A percentile compares a stretch with the other conserved stretches of the same genome.
Evolutionary conservation across 2,797 vertebrate genomes (phyloP).

Genomic region (Paratrypauchen microcephalus): DNA sequence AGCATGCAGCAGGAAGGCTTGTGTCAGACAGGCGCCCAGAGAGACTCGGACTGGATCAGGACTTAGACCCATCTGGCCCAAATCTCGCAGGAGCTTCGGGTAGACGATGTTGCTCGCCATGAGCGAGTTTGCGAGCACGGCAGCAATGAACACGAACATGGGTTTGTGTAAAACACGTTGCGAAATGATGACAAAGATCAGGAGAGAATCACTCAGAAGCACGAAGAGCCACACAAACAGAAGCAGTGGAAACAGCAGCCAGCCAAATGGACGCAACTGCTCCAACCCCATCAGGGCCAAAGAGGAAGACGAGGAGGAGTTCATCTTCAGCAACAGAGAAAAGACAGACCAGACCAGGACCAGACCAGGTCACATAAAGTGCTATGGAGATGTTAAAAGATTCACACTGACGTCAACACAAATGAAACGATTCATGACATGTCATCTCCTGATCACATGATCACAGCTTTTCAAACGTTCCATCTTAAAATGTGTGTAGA

Average conservation of each 20-base stretch:
- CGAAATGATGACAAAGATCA: not conserved
- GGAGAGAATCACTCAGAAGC: not conserved
- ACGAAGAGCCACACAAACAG: not conserved
- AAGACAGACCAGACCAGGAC: no score
- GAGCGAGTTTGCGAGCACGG: not conserved
- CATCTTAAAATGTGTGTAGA: no score
- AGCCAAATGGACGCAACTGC: not conserved
- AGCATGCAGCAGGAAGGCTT: not conserved
- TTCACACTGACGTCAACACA: no score
- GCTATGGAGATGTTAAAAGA: no score
- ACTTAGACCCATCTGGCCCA: not conserved
- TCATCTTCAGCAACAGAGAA: not conserved
- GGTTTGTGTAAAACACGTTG: not conserved
- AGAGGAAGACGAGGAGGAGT: not conserved
- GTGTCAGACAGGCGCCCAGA: not conserved
- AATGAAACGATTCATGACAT: no score
- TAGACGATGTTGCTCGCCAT: not conserved
- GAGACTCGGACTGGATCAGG: not conserved
- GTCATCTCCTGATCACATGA: no score
- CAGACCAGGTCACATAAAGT: no score
- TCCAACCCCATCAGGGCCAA: not conserved
- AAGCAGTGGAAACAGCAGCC: not conserved
- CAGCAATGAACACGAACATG: slow-evolving; percentile 2
- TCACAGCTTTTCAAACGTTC: no score
- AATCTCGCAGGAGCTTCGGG: not conserved